phyloP scores from a whole-genome alignment of 2,113 vertebrate species.

The Copsychus sechellarum region DNA sequence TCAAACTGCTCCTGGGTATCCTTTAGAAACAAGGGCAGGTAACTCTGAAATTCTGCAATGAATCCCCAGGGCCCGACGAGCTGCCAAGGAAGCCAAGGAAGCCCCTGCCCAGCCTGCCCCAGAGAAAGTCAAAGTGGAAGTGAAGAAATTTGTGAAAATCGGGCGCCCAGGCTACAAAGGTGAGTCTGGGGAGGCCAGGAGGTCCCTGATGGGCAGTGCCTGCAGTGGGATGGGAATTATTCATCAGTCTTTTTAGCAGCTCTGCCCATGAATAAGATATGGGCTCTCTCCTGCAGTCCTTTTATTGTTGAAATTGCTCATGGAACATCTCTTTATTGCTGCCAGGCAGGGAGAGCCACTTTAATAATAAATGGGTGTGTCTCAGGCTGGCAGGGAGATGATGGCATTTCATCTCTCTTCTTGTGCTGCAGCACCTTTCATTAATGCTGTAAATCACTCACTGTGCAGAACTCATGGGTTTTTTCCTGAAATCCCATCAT shows the following conservation, averaged over 20 bases:
- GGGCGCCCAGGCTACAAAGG: constrained; percentile 98
- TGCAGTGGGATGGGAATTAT: not conserved
- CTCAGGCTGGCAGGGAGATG: not conserved
- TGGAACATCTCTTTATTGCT: not conserved
- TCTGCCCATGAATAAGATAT: not conserved
- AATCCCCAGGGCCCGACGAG: constrained; percentile 34
- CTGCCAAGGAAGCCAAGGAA: constrained; percentile 96
- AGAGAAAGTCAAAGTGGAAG: constrained; percentile 97
- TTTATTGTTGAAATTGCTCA: not conserved
- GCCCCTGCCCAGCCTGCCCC: constrained; percentile 95
- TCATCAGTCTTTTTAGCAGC: not conserved
- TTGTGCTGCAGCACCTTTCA: not conserved
- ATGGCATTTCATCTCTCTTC: not conserved
- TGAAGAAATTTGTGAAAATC: constrained; percentile 98
- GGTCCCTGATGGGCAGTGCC: not conserved
- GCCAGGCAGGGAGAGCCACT: not conserved
- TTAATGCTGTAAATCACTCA: not conserved
- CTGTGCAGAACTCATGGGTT: rapidly evolving
- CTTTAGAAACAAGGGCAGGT: not conserved
- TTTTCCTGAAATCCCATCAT: not conserved
- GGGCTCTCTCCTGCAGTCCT: not conserved
- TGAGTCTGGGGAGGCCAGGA: not conserved
- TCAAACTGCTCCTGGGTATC: not conserved
- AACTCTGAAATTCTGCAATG: rapidly evolving
- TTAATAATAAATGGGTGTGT: not conserved